Evolutionary conservation across 2,888 invertebrate species (phyloP).

Genomic region (Stomorhina lunata): DNA sequence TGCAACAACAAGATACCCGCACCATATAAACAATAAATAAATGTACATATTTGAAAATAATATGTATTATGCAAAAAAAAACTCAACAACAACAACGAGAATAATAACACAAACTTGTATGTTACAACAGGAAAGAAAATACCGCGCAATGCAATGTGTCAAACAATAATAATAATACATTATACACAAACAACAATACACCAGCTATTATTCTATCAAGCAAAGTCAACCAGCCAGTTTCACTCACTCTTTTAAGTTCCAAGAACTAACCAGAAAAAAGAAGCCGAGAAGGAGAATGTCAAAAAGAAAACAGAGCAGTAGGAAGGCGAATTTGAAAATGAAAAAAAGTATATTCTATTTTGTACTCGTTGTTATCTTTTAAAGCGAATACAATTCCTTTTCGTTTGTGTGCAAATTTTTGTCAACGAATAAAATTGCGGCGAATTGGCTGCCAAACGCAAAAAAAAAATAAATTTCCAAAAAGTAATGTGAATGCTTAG

Average conservation of each 20-base stretch:
- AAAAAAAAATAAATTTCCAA: slow-evolving; percentile 47
- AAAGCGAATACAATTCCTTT: background rate
- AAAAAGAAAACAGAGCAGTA: slow-evolving; percentile 31
- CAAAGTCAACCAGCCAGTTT: background rate
- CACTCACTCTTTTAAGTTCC: background rate
- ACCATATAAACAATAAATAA: slow-evolving; percentile 16
- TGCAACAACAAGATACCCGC: slow-evolving; percentile 2
- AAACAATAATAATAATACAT: slow-evolving; percentile 11
- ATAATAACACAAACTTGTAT: background rate
- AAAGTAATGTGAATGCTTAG: slow-evolving; percentile 56
- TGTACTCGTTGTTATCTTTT: slow-evolving; percentile 41
- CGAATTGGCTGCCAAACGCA: slow-evolving; percentile 56
- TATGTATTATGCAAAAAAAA: slow-evolving; percentile 3
- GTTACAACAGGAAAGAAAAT: slow-evolving; percentile 16
- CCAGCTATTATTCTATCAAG: slow-evolving; percentile 13
- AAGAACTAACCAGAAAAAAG: slow-evolving; percentile 15
- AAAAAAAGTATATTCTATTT: background rate
- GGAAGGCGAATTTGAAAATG: slow-evolving; percentile 24
- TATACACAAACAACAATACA: slow-evolving; percentile 8
- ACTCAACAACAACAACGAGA: background rate
- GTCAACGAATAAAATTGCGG: slow-evolving; percentile 54
- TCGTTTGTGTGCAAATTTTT: slow-evolving; percentile 48
- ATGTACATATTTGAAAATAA: slow-evolving; percentile 29
- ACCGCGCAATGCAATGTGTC: slow-evolving; percentile 48
- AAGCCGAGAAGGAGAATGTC: slow-evolving; percentile 39